A percentile compares a stretch with the other conserved stretches of the same genome.
Evolutionary conservation across 2,113 vertebrate species (phyloP).

Genomic region (Cephalopterus ornatus): DNA sequence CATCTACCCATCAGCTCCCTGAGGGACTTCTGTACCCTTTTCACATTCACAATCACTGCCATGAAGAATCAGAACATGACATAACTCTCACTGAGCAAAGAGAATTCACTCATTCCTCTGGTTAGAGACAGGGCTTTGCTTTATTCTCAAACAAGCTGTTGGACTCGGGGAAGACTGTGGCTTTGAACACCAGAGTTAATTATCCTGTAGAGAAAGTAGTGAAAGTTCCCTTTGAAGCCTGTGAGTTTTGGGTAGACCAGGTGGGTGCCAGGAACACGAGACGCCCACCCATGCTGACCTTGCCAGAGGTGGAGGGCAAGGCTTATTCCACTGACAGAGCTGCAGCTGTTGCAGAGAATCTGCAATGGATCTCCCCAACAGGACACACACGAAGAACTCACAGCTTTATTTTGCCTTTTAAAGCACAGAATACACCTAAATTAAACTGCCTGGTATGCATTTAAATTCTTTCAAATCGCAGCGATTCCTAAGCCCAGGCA

Average conservation of each 20-base stretch:
- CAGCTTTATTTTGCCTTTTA: conserved; percentile 1
- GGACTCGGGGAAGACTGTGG: not conserved
- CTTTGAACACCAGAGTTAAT: not conserved
- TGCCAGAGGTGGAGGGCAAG: not conserved
- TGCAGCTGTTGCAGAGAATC: not conserved
- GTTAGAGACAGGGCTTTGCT: not conserved
- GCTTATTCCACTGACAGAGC: rapidly evolving
- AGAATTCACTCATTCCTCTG: not conserved
- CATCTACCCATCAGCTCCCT: not conserved
- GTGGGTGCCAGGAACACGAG: not conserved
- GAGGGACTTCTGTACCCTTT: not conserved
- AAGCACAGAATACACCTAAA: not conserved
- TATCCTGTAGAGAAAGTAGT: not conserved
- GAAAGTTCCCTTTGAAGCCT: not conserved
- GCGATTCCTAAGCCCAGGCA: not conserved
- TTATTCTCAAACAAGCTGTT: not conserved
- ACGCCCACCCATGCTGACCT: not conserved
- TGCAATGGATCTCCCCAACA: too few relatives aligned
- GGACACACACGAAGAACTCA: not conserved
- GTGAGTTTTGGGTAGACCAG: not conserved
- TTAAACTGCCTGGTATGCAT: not conserved
- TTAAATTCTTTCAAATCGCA: not conserved
- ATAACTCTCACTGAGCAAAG: not conserved
- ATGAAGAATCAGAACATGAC: not conserved
- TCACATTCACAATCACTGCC: not conserved